Percentiles rank a stretch among this genome's conserved stretches.
phyloP scores from a whole-genome alignment of 2,888 invertebrate species.

The Neoscelio sp. region DNA sequence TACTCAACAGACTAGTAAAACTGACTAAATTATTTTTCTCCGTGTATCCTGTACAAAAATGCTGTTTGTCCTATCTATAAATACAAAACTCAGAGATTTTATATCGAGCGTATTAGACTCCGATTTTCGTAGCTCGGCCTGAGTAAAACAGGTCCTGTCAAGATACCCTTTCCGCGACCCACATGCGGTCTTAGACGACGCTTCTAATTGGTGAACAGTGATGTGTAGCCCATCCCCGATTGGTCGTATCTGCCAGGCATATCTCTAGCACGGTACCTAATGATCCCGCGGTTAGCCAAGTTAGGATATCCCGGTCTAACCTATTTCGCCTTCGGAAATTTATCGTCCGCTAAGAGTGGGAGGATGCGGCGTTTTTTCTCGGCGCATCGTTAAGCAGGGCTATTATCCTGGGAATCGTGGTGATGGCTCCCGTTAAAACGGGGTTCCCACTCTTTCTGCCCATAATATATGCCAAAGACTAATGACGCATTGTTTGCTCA shows the following conservation, averaged over 20 bases:
- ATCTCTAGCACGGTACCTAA: slow-evolving; percentile 75
- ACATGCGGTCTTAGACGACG: slow-evolving; percentile 43
- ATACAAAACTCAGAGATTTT: no score
- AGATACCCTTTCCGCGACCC: no score
- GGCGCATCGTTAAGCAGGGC: slow-evolving; percentile 55
- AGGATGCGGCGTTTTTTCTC: slow-evolving; percentile 57
- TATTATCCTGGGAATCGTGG: slow-evolving; percentile 57
- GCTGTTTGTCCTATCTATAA: no score
- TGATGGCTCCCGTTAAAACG: slow-evolving; percentile 59
- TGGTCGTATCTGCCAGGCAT: slow-evolving; percentile 75
- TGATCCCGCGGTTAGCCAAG: slow-evolving; percentile 75
- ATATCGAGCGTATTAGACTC: no score
- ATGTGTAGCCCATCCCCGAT: slow-evolving; percentile 75
- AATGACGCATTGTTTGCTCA: slow-evolving; percentile 70
- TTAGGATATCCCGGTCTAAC: slow-evolving; percentile 72
- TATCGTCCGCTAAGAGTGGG: slow-evolving; percentile 69
- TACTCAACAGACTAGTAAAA: no score
- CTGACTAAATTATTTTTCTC: slow-evolving; percentile 27
- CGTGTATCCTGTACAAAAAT: no score
- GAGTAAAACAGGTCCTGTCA: slow-evolving; percentile 41
- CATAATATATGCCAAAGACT: slow-evolving; percentile 63
- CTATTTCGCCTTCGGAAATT: slow-evolving; percentile 75
- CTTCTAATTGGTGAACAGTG: slow-evolving; percentile 79
- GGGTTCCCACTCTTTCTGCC: slow-evolving; percentile 24
- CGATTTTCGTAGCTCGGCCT: slow-evolving; percentile 45